Conservation (phyloP, 2,113 vertebrate genomes). For the Grallaria varia region DNA sequence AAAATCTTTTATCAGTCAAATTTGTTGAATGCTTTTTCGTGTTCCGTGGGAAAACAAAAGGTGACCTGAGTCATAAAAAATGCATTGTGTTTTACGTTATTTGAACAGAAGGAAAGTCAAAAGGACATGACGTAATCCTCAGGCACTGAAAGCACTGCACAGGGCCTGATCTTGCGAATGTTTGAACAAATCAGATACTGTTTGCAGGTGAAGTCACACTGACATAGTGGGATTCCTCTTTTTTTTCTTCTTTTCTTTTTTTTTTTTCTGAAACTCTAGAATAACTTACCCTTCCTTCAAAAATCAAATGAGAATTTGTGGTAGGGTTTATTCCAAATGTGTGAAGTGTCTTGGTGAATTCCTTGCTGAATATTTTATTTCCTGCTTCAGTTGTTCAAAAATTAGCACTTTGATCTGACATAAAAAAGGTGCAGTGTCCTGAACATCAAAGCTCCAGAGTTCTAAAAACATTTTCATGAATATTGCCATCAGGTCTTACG, state of each 20-base stretch:
- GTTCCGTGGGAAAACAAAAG: conserved; percentile 63
- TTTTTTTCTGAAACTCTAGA: not conserved
- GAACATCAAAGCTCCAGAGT: not conserved
- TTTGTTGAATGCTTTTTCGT: conserved; percentile 42
- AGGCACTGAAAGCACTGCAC: not conserved
- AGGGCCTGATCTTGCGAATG: not conserved
- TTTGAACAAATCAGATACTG: not conserved
- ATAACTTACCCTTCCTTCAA: not conserved
- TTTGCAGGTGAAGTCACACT: not conserved
- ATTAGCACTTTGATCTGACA: not conserved
- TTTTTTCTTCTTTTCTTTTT: not conserved
- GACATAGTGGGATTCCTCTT: not conserved
- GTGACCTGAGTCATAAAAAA: conserved; percentile 54
- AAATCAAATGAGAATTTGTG: not conserved
- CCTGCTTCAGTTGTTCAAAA: not conserved
- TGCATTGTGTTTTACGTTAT: conserved; percentile 42
- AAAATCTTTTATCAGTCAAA: conserved; percentile 62
- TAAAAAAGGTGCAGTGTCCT: not conserved
- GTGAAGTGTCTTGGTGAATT: not conserved
- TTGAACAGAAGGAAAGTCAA: conserved; percentile 51
- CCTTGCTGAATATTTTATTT: not conserved
- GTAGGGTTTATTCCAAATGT: not conserved
- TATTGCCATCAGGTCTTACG: not conserved
- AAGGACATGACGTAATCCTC: conserved; percentile 17
- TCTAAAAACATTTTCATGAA: not conserved